A percentile compares a stretch with the other conserved stretches of the same genome.
Evolutionary conservation across 1,140 invertebrate species (phyloP).

Genomic region (Drosophila ficusphila): DNA sequence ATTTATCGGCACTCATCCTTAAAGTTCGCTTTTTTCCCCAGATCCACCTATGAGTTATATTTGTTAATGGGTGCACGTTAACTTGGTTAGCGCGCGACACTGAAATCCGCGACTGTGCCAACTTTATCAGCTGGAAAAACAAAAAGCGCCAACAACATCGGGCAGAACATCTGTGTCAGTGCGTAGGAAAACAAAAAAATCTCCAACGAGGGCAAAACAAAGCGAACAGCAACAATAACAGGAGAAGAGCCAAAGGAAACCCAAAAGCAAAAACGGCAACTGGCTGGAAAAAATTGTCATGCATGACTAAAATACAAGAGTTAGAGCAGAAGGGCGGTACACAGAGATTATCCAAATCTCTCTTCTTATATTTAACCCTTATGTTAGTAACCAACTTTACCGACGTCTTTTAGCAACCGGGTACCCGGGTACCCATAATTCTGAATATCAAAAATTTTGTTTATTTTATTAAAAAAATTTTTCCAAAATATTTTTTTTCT

Average conservation of each 20-base stretch:
- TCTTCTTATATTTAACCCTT: too few relatives aligned
- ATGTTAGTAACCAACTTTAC: too few relatives aligned
- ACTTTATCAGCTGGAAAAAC: constrained; percentile 72
- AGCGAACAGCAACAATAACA: constrained; percentile 25
- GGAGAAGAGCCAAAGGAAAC: constrained; percentile 18
- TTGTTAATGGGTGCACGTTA: constrained; percentile 42
- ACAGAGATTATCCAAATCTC: background rate
- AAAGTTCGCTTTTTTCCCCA: constrained; percentile 8
- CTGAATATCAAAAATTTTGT: too few relatives aligned
- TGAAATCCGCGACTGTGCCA: constrained; percentile 37
- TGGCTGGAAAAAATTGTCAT: constrained; percentile 74
- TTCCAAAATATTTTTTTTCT: too few relatives aligned
- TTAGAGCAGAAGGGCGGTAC: constrained; percentile 6
- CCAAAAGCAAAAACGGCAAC: constrained; percentile 44
- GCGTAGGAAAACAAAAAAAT: constrained; percentile 52
- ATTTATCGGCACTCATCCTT: constrained; percentile 2
- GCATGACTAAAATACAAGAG: constrained; percentile 76
- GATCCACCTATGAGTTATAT: constrained; percentile 1
- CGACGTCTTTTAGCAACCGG: too few relatives aligned
- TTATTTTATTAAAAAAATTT: too few relatives aligned
- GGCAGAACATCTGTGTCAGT: constrained; percentile 49
- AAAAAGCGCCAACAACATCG: constrained; percentile 13
- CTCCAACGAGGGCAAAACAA: constrained; percentile 35
- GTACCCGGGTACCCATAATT: too few relatives aligned
- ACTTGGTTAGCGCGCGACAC: constrained; percentile 54